Conservation (phyloP, 2,888 invertebrate genomes). For the Acronicta leporina region DNA sequence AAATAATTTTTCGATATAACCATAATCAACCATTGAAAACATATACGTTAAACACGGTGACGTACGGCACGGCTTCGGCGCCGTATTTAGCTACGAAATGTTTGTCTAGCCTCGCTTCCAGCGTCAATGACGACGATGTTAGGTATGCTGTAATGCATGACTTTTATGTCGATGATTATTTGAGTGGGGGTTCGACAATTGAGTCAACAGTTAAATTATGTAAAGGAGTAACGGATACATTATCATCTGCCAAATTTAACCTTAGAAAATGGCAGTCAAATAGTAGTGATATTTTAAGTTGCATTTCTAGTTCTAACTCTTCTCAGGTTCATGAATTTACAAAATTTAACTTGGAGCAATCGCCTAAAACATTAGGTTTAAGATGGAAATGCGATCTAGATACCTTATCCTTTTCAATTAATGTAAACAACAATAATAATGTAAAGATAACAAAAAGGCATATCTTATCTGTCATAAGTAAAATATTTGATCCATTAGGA, state of each 20-base stretch:
- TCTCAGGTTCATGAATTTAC: no score
- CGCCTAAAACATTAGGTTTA: no score
- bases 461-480: no score
- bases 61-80: conserved; percentile 13
- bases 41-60: conserved; percentile 8
- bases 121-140: background rate
- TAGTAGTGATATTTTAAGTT: background rate
- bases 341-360: no score
- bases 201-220: background rate
- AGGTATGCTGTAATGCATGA: background rate
- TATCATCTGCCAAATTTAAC: conserved; percentile 5
- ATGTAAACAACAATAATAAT: no score
- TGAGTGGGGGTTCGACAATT: conserved; percentile 2
- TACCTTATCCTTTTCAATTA: no score
- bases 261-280: conserved; percentile 8
- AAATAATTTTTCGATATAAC: conserved; percentile 7
- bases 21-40: conserved; percentile 12
- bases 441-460: no score
- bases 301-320: no score
- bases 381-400: no score
- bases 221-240: background rate
- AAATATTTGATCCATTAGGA: no score
- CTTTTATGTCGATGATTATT: conserved; percentile 14
- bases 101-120: conserved; percentile 7
- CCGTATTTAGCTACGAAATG: conserved; percentile 25